Evolutionary conservation across 2,797 vertebrate species (phyloP), one percentile per base, ranked within the genome.

Genomic region (Cuniculus paca): DNA sequence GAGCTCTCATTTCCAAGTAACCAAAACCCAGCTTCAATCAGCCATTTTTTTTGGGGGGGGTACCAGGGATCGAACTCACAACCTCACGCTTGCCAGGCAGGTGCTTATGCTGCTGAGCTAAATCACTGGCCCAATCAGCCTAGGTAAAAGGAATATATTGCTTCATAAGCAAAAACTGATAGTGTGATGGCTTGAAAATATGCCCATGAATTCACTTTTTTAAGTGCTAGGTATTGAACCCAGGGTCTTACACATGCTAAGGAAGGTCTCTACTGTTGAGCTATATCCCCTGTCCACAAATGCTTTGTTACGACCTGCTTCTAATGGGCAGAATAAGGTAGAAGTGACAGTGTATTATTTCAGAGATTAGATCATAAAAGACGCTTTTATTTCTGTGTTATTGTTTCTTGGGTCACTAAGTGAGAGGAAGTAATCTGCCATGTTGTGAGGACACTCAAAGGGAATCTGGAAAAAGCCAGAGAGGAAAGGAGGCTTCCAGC

Each of bases 101-200:
- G n/a, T n/a, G n/a, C n/a, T n/a, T n/a, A n/a, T n/a, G n/a, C n/a
- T n/a, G n/a, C n/a, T n/a, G n/a, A n/a, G n/a, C n/a, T n/a, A n/a
- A n/a, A n/a, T n/a, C n/a, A n/a, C n/a, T n/a, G n/a, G n/a, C n/a
- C n/a, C 19, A 82, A 56, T 11, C 87, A 42, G 26, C 20, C 34
- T 77, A 77, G 39, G 58, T 77, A 95, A 74, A 87, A 48, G n/a
- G 42, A 60, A 88, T 92, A 22, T 81, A 48, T 56, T 84, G 45
- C 16, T 84, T 70, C 22, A 54, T 48, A 52, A 82, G 36, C 24
- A 61, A 85, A 84, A 95, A 78, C 31, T 85, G 56, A 56, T 79
- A 85, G 5, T 93, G 60, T 88, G 39, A 11, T 93, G n/a, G 7
- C 39, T 90, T 72, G 61, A 82, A 88, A 88, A 65, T 58, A n/a